Percentiles rank a stretch among this genome's conserved stretches.
phyloP scores from a whole-genome alignment of 2,797 vertebrate species.

The Tapera naevia region DNA sequence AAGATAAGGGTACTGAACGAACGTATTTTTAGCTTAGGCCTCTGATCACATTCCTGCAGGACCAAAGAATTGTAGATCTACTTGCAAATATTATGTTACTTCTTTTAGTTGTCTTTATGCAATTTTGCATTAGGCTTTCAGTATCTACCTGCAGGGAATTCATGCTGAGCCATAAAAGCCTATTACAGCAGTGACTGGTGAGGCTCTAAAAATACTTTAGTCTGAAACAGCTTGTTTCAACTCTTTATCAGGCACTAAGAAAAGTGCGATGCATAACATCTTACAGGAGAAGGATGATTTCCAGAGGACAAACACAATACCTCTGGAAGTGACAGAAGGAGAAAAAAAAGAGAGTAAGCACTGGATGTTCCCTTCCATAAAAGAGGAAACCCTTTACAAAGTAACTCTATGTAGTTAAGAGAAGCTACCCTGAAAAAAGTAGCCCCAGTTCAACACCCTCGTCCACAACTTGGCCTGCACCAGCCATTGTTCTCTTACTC shows the following conservation, averaged over 20 bases:
- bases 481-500: background rate
- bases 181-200: conserved; percentile 24
- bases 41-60: conserved; percentile 1
- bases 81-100: conserved; percentile 23
- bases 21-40: conserved; percentile 28
- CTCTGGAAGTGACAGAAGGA: background rate
- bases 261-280: background rate
- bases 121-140: conserved; percentile 49
- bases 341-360: background rate
- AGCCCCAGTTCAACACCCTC: background rate
- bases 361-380: conserved; percentile 13
- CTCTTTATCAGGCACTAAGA: conserved; percentile 32
- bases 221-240: conserved; percentile 46
- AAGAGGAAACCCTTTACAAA: background rate
- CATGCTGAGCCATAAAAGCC: conserved; percentile 52
- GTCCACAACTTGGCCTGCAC: background rate
- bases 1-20: background rate
- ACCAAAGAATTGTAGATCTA: conserved; percentile 24
- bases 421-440: background rate
- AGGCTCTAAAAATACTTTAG: conserved; percentile 55
- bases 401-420: background rate
- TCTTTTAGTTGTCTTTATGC: conserved; percentile 39
- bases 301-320: conserved; percentile 27
- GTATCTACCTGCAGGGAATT: conserved; percentile 46
- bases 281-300: conserved; percentile 7